Conservation (phyloP, 2,888 invertebrate genomes). For the Carpatolechia fugitivella region DNA sequence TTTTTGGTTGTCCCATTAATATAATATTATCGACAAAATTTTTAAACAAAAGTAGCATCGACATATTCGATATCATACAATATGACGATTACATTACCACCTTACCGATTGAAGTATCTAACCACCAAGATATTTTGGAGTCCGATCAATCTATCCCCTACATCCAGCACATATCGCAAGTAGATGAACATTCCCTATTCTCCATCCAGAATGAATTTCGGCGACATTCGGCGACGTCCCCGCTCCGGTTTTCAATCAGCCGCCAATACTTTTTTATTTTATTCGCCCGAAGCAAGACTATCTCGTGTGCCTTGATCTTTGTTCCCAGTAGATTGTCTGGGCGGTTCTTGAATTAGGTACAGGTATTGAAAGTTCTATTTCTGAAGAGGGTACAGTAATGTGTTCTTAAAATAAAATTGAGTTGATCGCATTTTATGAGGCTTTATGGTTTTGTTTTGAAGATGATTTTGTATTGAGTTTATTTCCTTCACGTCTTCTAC, state of each 20-base stretch:
- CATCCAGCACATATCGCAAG: background rate
- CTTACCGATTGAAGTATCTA: too few species aligned
- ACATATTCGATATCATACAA: too few species aligned
- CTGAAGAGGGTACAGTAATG: background rate
- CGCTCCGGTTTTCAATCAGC: conserved; percentile 37
- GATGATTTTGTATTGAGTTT: too few species aligned
- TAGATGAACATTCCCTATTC: conserved; percentile 13
- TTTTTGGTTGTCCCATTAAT: too few species aligned
- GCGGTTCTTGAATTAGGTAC: background rate
- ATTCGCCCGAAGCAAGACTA: conserved; percentile 22
- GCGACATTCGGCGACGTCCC: conserved; percentile 21
- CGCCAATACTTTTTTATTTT: conserved; percentile 29
- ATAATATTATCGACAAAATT: too few species aligned
- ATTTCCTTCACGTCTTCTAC: too few species aligned
- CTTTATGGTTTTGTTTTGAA: too few species aligned
- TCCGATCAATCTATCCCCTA: background rate
- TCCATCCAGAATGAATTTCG: conserved; percentile 27
- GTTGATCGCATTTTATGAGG: too few species aligned
- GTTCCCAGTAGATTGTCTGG: conserved; percentile 5
- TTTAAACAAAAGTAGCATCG: too few species aligned
- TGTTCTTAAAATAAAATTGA: too few species aligned
- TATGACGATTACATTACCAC: too few species aligned
- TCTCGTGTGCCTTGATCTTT: conserved; percentile 10
- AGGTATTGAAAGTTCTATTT: conserved; percentile 1
- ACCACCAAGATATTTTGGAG: background rate